Base-by-base conservation (phyloP, 2,797 vertebrate species). In the Myiothlypis chrysogaster region DNA sequence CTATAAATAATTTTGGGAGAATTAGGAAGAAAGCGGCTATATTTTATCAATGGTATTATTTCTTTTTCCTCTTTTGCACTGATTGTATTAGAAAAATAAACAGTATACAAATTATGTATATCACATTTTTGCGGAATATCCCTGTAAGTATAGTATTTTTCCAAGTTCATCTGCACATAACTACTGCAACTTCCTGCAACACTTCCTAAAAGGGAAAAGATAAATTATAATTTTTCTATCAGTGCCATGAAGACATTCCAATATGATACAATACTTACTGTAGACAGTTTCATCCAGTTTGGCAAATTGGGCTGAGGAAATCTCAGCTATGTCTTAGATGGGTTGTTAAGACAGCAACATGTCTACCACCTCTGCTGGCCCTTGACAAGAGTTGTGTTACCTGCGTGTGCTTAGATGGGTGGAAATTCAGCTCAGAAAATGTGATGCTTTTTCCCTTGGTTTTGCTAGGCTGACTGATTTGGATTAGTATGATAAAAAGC, bases 341-440 rank as follows among this genome's bases (percentile, higher is more conserved):
- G 14, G 4, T 66, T 76, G 13, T 59, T 80, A 70, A 59, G 24
- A 49, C 21, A 83, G 25, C 28, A 66, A 18, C 27, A 28, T 28
- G 25, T 39, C 23, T 43, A 3, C 37, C 27, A 24, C 30, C 3
- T 52, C 49, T 66, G 10, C 52, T 73, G 47, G 8, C n/a, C 44
- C 49, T 59, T 93, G 41, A 37, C 41, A 23, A 82, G 60, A 64
- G 28, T 56, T 91, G 28, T 63, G 56, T 28, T 80, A 66, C 34
- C 5, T 1, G 3, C 18, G 24, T 4, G 3, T 1, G 0, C 28
- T 60, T 50, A 68, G 49, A 41, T 61, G 23, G 7, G 7, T 61
- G 24, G 32, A 76, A 89, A 87, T 56, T 30, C 37, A 73, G 28
- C 41, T 75, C 44, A 68, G 30, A 91, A 85, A 83, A 35, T 39